Evolutionary conservation across 2,888 invertebrate genomes (phyloP).

Genomic region (Trypoxylon attenuatum): DNA sequence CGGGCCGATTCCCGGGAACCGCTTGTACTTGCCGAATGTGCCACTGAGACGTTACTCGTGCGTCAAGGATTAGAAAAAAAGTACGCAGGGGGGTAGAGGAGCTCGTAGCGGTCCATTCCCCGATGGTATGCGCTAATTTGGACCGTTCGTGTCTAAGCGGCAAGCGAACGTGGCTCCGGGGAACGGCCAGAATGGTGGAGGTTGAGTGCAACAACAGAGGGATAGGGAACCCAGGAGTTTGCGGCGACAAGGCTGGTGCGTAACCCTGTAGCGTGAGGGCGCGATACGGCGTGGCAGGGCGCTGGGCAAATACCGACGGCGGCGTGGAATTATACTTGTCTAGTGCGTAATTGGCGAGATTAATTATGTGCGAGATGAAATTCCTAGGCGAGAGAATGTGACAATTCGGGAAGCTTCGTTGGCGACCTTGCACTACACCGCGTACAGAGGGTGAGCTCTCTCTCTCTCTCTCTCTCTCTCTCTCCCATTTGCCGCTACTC

Average conservation of each 20-base stretch:
- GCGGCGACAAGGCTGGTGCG: constrained; percentile 41
- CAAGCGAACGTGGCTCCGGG: constrained; percentile 11
- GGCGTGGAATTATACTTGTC: constrained; percentile 62
- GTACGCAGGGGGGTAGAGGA: background rate
- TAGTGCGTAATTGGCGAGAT: constrained; percentile 66
- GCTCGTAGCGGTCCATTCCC: constrained; percentile 21
- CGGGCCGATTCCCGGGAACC: too few relatives aligned
- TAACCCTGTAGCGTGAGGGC: constrained; percentile 49
- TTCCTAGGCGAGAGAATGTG: constrained; percentile 59
- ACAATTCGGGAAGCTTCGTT: constrained; percentile 47
- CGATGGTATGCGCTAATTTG: constrained; percentile 42
- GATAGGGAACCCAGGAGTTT: constrained; percentile 45
- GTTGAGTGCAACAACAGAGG: constrained; percentile 30
- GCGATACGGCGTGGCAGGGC: background rate
- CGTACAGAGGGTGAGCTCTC: background rate
- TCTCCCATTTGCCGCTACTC: background rate
- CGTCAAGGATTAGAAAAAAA: too few relatives aligned
- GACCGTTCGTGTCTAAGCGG: constrained; percentile 24
- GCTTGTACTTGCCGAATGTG: too few relatives aligned
- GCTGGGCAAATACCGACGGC: constrained; percentile 38
- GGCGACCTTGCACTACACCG: constrained; percentile 2
- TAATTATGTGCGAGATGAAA: constrained; percentile 71
- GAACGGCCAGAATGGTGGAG: constrained; percentile 17
- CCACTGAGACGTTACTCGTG: too few relatives aligned
- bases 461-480: background rate